Conservation (phyloP, 2,888 invertebrate species). For the Drosophila tripunctata region DNA sequence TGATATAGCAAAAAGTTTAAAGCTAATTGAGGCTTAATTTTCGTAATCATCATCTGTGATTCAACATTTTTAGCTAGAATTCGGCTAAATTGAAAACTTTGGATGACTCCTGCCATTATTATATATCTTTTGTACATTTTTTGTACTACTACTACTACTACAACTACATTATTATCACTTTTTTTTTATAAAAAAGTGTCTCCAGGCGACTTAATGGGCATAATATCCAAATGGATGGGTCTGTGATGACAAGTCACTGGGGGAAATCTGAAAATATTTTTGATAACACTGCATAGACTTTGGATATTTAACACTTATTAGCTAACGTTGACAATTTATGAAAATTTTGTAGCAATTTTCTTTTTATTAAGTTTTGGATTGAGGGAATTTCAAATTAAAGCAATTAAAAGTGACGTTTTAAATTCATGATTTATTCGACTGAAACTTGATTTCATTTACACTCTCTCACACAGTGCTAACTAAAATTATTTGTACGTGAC, state of each 20-base stretch:
- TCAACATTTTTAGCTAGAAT: conserved; percentile 4
- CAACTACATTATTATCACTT: background rate
- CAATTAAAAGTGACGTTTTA: conserved; percentile 17
- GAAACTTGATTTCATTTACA: conserved; percentile 7
- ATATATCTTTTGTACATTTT: background rate
- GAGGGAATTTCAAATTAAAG: conserved; percentile 12
- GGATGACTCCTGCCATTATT: background rate
- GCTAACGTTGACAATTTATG: background rate
- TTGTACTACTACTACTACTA: background rate
- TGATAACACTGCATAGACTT: too few species aligned
- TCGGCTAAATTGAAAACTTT: too few species aligned
- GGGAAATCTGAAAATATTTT: background rate
- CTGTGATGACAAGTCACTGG: conserved; percentile 2
- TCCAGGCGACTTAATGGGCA: background rate
- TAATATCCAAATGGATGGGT: conserved; percentile 3
- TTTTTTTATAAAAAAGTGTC: too few species aligned
- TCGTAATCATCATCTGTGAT: conserved; percentile 3
- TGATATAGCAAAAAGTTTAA: too few species aligned
- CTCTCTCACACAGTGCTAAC: conserved; percentile 5
- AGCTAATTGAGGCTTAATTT: too few species aligned
- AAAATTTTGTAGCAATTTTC: background rate
- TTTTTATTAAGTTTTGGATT: background rate
- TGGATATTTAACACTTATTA: too few species aligned
- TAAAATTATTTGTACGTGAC: conserved; percentile 8
- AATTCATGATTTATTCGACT: conserved; percentile 4